These are phyloP conservation scores for Cantharis rustica DNA, from an alignment of 2,888 invertebrate species.

Conservation along the genomic window DNA sequence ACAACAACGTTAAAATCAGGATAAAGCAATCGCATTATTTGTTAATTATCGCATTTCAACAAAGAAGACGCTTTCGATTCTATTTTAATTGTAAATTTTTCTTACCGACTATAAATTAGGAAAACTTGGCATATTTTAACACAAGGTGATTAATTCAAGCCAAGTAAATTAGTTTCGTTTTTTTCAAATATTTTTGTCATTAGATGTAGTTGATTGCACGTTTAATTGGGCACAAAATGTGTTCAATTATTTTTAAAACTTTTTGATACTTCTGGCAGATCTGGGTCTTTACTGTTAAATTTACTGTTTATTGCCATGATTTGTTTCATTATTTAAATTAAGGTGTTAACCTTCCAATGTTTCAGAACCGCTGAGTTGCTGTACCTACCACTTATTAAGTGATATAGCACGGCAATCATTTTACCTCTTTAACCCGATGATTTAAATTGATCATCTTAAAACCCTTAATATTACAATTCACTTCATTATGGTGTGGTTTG, in stretches of 20 bases:
- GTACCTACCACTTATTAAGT: not conserved
- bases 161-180: not conserved
- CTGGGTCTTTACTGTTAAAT: too few relatives aligned
- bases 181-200: not conserved
- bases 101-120: not conserved
- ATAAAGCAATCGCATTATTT: not conserved
- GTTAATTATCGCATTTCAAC: not conserved
- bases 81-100: slow-evolving; percentile 4
- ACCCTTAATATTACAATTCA: not conserved
- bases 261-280: not conserved
- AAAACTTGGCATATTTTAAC: not conserved
- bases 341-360: not conserved
- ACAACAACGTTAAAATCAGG: not conserved
- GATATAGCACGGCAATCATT: not conserved
- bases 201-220: not conserved
- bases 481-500: not conserved
- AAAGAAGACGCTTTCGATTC: not conserved
- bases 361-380: not conserved
- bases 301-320: too few relatives aligned
- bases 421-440: not conserved
- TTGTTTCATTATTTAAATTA: too few relatives aligned
- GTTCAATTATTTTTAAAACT: not conserved
- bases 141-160: not conserved
- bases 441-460: not conserved
- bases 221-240: too few relatives aligned